A percentile compares a stretch with the other conserved stretches of the same genome.
Conservation (phyloP, 64 coral and sea anemone species). For the Montipora cactus region DNA sequence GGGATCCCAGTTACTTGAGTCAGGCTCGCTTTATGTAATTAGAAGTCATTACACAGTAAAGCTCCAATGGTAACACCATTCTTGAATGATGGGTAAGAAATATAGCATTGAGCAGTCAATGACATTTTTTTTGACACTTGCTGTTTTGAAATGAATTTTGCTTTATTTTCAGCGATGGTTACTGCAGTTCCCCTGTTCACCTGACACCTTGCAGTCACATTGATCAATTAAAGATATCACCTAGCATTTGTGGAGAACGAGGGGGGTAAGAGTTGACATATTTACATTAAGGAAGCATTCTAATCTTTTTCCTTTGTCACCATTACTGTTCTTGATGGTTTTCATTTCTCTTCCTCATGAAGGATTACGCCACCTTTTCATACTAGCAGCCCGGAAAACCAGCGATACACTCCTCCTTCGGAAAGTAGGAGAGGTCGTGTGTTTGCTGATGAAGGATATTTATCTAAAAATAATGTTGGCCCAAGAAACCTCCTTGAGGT, state of each 20-base stretch:
- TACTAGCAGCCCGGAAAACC: slow-evolving; percentile 76
- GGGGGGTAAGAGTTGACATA: not conserved
- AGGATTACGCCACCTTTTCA: slow-evolving; percentile 84
- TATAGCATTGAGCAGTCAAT: too few species aligned
- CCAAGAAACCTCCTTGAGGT: slow-evolving; percentile 88
- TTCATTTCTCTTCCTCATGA: not conserved
- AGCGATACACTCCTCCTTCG: slow-evolving; percentile 87
- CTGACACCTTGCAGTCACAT: slow-evolving; percentile 80
- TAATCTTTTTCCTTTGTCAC: not conserved
- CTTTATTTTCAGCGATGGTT: slow-evolving; percentile 57
- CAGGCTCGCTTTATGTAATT: too few species aligned
- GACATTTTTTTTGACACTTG: not conserved
- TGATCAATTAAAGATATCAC: slow-evolving; percentile 59
- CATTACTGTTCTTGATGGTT: not conserved
- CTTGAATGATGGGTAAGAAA: too few species aligned
- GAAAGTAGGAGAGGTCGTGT: slow-evolving; percentile 68
- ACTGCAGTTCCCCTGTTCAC: slow-evolving; percentile 80
- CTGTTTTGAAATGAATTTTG: not conserved
- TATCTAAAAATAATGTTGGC: slow-evolving; percentile 65
- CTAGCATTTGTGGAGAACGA: not conserved
- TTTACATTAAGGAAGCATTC: not conserved
- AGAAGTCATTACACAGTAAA: too few species aligned
- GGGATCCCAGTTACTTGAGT: too few species aligned
- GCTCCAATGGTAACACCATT: too few species aligned
- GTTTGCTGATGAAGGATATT: slow-evolving; percentile 76